These are phyloP conservation scores for Eupithecia insigniata DNA, from an alignment of 2,888 invertebrate genomes.

Conservation along the genomic window DNA sequence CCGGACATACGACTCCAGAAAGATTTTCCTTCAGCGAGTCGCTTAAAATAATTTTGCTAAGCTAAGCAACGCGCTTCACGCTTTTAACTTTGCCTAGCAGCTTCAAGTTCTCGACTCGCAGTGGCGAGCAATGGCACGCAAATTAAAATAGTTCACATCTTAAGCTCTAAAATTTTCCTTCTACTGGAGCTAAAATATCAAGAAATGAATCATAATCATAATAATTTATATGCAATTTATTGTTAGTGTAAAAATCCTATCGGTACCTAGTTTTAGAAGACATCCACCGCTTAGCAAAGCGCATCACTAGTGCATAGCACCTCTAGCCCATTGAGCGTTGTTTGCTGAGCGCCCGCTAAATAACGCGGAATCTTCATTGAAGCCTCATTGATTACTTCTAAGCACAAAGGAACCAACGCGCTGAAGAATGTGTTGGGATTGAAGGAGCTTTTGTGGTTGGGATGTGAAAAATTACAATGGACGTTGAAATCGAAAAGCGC, in stretches of 20 bases:
- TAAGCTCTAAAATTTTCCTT: background rate
- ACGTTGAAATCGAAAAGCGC: slow-evolving; percentile 8
- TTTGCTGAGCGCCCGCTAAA: slow-evolving; percentile 37
- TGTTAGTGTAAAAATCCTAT: too few species aligned
- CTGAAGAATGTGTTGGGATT: slow-evolving; percentile 4
- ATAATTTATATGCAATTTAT: too few species aligned
- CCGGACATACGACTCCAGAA: background rate
- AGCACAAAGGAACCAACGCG: slow-evolving; percentile 10
- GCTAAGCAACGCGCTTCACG: background rate
- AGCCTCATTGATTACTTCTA: slow-evolving; percentile 24
- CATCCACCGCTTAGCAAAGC: background rate
- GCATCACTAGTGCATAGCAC: background rate
- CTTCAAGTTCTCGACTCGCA: background rate
- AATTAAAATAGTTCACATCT: background rate
- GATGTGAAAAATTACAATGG: background rate
- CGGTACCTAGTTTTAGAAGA: background rate
- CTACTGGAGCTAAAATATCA: background rate
- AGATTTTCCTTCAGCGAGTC: background rate
- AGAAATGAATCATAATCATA: too few species aligned
- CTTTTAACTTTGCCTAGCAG: background rate
- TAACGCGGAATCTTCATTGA: slow-evolving; percentile 35
- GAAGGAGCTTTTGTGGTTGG: background rate
- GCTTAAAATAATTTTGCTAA: background rate
- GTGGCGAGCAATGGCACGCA: background rate
- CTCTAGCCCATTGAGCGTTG: slow-evolving; percentile 29